phyloP scores from a whole-genome alignment of 2,888 invertebrate genomes.

The Mechanitis messenoides region DNA sequence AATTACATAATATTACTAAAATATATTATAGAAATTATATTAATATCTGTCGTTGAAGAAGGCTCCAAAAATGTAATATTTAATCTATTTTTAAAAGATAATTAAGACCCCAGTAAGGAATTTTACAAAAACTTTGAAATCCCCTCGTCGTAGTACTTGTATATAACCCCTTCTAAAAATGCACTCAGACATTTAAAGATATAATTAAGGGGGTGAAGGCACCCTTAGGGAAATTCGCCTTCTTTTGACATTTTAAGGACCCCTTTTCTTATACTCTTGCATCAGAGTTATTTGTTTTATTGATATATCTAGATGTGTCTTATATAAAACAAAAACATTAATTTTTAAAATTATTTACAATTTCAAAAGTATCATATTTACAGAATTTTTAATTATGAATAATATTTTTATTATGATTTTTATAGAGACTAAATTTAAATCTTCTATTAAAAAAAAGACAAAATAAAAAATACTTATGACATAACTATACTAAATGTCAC shows the following conservation, averaged over 20 bases:
- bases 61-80: background rate
- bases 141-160: conserved; percentile 21
- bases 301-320: conserved; percentile 22
- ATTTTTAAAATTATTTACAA: too few relatives aligned
- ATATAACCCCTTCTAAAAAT: conserved; percentile 65
- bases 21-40: too few relatives aligned
- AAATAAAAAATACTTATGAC: too few relatives aligned
- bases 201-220: conserved; percentile 69
- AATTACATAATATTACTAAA: too few relatives aligned
- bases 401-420: too few relatives aligned
- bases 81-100: conserved; percentile 13
- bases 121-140: conserved; percentile 38
- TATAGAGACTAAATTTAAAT: too few relatives aligned
- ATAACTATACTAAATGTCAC: background rate
- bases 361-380: too few relatives aligned
- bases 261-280: conserved; percentile 64
- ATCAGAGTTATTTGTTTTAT: conserved; percentile 23
- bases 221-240: conserved; percentile 68
- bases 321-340: too few relatives aligned
- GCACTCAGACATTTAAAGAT: conserved; percentile 75
- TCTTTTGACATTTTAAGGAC: conserved; percentile 74
- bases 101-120: conserved; percentile 22
- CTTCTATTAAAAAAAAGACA: too few relatives aligned
- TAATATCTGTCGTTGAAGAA: background rate
- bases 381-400: too few relatives aligned